Base-by-base conservation (phyloP, 2,888 invertebrate species). In the Cryptocephalus moraei region DNA sequence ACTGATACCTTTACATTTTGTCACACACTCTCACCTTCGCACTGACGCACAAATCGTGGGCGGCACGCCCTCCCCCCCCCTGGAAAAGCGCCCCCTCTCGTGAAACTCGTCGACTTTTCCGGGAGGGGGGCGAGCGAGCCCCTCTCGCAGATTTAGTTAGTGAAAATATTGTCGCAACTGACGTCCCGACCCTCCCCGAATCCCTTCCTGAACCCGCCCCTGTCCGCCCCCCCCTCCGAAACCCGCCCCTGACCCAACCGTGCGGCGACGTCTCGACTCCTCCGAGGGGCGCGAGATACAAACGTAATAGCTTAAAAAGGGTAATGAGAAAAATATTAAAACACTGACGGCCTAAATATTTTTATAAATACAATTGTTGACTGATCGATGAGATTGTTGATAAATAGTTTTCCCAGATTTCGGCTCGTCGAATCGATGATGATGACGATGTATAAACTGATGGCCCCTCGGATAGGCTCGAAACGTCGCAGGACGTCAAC, bases 311-410 rank as follows among this genome's bases (percentile, higher is more conserved):
- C 11, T n/a, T 12, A n/a, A 36, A 36, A 36, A 36, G 4, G 6
- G 9, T n/a, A 36, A 36, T 36, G 6, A 36, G 12, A 55, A 47
- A 61, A 58, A 60, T 62, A 60, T 58, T 60, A 46, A 42, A 46
- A 49, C 60, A 56, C 59, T 62, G 65, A 60, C 68, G 67, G 68
- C 67, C 67, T 68, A 67, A 68, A 67, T 67, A 67, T 67, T 68
- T 68, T 68, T 68, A 62, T 67, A 66, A 59, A 54, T 62, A 64
- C 58, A 64, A 62, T 66, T 65, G 65, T 66, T 67, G 64, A 67
- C 64, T 65, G 66, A 66, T 61, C 57, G 60, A 59, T 56, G 56
- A 53, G 55, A 54, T 59, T 61, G 63, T 65, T 64, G 59, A 64
- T 36, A 36, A 22, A 36, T 62, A 62, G 61, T 65, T 64, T 63